These are phyloP conservation scores for Phyllotreta striolata DNA, from an alignment of 2,888 invertebrate genomes.

Conservation along the genomic window DNA sequence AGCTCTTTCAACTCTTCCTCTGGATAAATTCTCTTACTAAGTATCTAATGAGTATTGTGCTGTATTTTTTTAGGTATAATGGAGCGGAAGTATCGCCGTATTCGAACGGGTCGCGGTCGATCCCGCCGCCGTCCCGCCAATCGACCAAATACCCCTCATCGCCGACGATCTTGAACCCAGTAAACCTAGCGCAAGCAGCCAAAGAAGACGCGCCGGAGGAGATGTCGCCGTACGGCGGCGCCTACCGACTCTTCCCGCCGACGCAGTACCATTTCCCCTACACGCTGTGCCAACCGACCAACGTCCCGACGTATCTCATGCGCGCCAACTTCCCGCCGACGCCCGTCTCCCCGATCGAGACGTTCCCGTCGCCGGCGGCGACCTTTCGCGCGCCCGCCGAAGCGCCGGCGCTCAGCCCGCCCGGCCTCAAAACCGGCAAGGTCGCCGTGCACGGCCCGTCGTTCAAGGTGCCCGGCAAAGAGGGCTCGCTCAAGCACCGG, in stretches of 20 bases:
- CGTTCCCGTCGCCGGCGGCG: slow-evolving; percentile 57
- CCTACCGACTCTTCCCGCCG: slow-evolving; percentile 54
- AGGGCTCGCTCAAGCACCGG: slow-evolving; percentile 70
- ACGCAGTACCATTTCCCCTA: slow-evolving; percentile 49
- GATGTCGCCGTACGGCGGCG: slow-evolving; percentile 50
- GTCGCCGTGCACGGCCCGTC: slow-evolving; percentile 46
- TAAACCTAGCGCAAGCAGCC: slow-evolving; percentile 58
- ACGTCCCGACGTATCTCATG: slow-evolving; percentile 56
- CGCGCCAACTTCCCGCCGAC: slow-evolving; percentile 62
- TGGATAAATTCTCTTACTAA: too few relatives aligned
- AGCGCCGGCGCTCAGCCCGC: slow-evolving; percentile 31
- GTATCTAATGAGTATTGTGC: slow-evolving; percentile 17
- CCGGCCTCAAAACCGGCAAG: too few relatives aligned
- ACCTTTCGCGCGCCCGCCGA: slow-evolving; percentile 56
- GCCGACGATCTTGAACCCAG: slow-evolving; percentile 56
- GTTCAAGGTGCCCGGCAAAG: slow-evolving; percentile 66
- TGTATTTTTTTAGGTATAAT: slow-evolving; percentile 54
- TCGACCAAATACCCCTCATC: slow-evolving; percentile 58
- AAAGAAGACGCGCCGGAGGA: slow-evolving; percentile 56
- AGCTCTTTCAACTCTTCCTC: too few relatives aligned
- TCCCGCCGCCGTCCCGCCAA: slow-evolving; percentile 50
- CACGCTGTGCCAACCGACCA: slow-evolving; percentile 43
- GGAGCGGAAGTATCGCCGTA: slow-evolving; percentile 53
- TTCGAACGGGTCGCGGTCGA: slow-evolving; percentile 55
- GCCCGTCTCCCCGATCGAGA: slow-evolving; percentile 59